These are phyloP conservation scores for Resseliella maxima DNA, from an alignment of 2,888 invertebrate species.

Conservation along the genomic window DNA sequence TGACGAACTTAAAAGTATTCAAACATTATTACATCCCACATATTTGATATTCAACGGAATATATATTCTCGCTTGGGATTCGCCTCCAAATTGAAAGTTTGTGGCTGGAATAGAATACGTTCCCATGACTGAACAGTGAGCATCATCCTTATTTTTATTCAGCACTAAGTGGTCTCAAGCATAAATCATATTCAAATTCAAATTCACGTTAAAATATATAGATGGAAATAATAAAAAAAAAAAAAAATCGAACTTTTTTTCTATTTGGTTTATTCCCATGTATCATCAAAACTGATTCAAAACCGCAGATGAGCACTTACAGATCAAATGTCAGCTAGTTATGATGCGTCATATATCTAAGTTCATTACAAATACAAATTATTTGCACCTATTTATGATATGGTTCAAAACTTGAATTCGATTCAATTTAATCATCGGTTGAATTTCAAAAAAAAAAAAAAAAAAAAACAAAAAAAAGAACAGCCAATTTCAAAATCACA, in stretches of 20 bases:
- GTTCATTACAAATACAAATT: constrained; percentile 24
- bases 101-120: background rate
- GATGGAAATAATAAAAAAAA: constrained; percentile 38
- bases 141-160: constrained; percentile 54
- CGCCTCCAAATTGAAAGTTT: constrained; percentile 16
- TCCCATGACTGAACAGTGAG: constrained; percentile 49
- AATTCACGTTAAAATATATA: constrained; percentile 35
- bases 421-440: background rate
- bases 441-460: background rate
- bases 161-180: constrained; percentile 25
- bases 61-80: background rate
- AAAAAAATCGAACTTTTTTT: background rate
- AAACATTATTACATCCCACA: background rate
- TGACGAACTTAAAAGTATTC: background rate
- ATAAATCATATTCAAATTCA: constrained; percentile 55
- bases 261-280: background rate
- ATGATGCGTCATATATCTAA: background rate
- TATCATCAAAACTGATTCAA: background rate
- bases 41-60: constrained; percentile 18
- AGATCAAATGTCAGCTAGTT: background rate
- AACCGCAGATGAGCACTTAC: background rate
- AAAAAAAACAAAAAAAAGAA: background rate
- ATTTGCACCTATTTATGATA: background rate
- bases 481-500: background rate
- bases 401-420: background rate